Percentiles rank a stretch among this genome's conserved stretches.
These are phyloP conservation scores for Brachymystax lenok DNA, from an alignment of 2,797 vertebrate species.

Conservation along the genomic window DNA sequence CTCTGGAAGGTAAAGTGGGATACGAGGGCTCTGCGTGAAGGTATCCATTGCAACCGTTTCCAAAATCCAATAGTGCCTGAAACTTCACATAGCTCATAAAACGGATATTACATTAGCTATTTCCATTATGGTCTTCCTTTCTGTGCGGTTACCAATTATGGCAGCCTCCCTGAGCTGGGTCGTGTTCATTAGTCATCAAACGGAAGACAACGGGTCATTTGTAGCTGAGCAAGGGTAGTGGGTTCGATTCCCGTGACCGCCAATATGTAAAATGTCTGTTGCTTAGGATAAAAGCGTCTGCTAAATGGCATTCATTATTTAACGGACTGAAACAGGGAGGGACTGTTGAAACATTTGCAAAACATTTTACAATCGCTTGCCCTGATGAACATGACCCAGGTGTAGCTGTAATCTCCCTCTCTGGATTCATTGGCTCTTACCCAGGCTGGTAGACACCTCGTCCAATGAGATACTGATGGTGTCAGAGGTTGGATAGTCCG, in stretches of 20 bases:
- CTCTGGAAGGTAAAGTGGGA: not conserved
- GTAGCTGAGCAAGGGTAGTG: too few relatives aligned
- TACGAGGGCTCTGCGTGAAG: slow-evolving; percentile 2
- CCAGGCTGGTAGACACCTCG: slow-evolving; percentile 87
- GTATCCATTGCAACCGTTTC: slow-evolving; percentile 21
- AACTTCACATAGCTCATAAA: not conserved
- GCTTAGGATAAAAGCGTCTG: too few relatives aligned
- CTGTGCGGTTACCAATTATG: slow-evolving; percentile 10
- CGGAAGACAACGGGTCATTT: too few relatives aligned
- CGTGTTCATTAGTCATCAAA: too few relatives aligned
- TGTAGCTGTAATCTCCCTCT: not conserved
- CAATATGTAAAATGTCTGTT: too few relatives aligned
- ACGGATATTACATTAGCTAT: not conserved
- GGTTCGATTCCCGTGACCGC: too few relatives aligned
- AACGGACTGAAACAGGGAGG: not conserved
- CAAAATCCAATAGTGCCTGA: slow-evolving; percentile 12
- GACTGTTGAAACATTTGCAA: not conserved
- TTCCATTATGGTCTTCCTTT: slow-evolving; percentile 14
- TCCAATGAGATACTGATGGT: slow-evolving; percentile 91
- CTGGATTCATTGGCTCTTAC: slow-evolving; percentile 64
- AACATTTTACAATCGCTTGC: too few relatives aligned
- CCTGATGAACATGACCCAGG: not conserved
- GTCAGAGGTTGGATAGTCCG: slow-evolving; percentile 83
- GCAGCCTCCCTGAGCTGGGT: not conserved
- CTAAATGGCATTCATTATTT: too few relatives aligned